phyloP scores from a whole-genome alignment of 2,888 invertebrate species.

The Chirona hameri region DNA sequence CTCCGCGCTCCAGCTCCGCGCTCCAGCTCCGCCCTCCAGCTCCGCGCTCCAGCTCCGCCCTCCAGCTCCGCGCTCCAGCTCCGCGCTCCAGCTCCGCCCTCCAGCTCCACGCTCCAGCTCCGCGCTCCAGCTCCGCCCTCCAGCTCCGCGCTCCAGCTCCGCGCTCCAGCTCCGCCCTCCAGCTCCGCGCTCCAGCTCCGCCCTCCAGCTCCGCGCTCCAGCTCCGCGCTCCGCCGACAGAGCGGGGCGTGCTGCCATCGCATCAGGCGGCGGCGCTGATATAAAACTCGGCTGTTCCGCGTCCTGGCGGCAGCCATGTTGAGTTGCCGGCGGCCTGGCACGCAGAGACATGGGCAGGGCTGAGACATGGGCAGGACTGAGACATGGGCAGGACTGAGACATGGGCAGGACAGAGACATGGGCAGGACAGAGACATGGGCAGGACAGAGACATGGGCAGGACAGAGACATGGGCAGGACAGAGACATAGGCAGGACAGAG shows the following conservation, averaged over 20 bases:
- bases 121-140: background rate
- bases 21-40: background rate
- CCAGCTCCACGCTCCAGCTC: background rate
- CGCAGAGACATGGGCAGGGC: no score
- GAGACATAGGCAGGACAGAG: no score
- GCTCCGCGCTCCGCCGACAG: background rate
- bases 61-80: background rate
- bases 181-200: background rate
- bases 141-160: background rate
- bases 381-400: no score
- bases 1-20: background rate
- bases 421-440: no score
- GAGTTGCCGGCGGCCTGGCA: background rate
- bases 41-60: background rate
- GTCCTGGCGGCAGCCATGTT: background rate
- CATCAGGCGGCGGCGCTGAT: background rate
- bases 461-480: no score
- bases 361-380: no score
- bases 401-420: no score
- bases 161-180: background rate
- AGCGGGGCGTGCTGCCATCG: background rate
- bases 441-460: no score
- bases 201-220: background rate
- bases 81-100: background rate
- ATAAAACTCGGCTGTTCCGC: background rate